Evolutionary conservation across 1,140 invertebrate species (phyloP).

Genomic region (Lasaia peninsularis): DNA sequence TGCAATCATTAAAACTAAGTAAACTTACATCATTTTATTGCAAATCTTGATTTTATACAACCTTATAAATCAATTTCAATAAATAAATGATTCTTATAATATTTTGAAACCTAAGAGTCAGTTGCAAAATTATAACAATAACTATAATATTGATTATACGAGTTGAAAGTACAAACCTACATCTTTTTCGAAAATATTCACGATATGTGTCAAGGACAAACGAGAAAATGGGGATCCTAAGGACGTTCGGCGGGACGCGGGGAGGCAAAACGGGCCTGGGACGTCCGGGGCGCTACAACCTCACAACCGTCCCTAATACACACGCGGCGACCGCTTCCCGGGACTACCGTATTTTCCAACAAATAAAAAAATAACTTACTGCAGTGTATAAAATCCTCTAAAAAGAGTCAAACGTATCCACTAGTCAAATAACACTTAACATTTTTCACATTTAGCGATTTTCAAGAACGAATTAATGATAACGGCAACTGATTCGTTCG

Average conservation of each 20-base stretch:
- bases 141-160: too few relatives aligned
- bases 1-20: too few relatives aligned
- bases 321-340: too few relatives aligned
- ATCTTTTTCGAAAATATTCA: not conserved
- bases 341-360: too few relatives aligned
- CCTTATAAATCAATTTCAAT: too few relatives aligned
- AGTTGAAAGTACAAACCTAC: too few relatives aligned
- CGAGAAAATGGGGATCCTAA: conserved; percentile 32
- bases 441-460: conserved; percentile 14
- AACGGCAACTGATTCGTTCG: conserved; percentile 29
- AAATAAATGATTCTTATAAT: too few relatives aligned
- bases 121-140: too few relatives aligned
- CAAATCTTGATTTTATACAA: too few relatives aligned
- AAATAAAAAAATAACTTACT: conserved; percentile 19
- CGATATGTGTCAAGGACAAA: conserved; percentile 31
- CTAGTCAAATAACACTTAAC: conserved; percentile 15
- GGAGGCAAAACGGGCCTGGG: conserved; percentile 27
- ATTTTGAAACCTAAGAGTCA: too few relatives aligned
- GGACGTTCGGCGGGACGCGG: conserved; percentile 25
- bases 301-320: conserved; percentile 52
- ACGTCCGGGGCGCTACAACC: conserved; percentile 35
- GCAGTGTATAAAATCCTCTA: conserved; percentile 18
- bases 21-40: too few relatives aligned
- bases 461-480: conserved; percentile 7
- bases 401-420: not conserved